Evolutionary conservation across 2,888 invertebrate genomes (phyloP).

Genomic region (Limnephilus marmoratus): DNA sequence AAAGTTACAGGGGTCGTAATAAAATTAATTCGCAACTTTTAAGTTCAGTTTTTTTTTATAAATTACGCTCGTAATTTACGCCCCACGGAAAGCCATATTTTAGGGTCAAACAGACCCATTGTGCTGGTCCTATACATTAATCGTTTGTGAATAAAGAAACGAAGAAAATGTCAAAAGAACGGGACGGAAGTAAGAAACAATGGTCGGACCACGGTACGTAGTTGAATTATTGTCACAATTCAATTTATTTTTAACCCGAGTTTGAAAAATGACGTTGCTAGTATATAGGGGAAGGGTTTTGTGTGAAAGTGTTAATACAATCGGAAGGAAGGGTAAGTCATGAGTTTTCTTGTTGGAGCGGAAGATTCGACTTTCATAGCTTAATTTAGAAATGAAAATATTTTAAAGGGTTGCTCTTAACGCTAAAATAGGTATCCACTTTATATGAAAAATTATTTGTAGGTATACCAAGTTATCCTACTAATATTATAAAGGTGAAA

Average conservation of each 20-base stretch:
- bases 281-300: neutral
- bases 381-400: too few relatives aligned
- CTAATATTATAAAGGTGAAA: too few relatives aligned
- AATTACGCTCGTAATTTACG: slow-evolving; percentile 11
- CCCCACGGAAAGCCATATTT: slow-evolving; percentile 24
- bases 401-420: too few relatives aligned
- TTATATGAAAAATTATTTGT: too few relatives aligned
- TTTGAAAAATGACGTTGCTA: neutral
- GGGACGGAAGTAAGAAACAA: slow-evolving; percentile 8
- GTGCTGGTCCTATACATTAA: slow-evolving; percentile 20
- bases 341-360: neutral
- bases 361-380: too few relatives aligned
- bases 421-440: too few relatives aligned
- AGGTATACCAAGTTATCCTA: too few relatives aligned
- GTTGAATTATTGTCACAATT: slow-evolving; percentile 34
- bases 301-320: neutral
- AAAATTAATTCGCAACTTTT: slow-evolving; percentile 19
- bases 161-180: slow-evolving; percentile 10
- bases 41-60: neutral
- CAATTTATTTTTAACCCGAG: slow-evolving; percentile 30
- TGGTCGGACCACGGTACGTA: neutral
- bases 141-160: slow-evolving; percentile 39
- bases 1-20: slow-evolving; percentile 1
- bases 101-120: slow-evolving; percentile 35
- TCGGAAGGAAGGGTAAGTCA: neutral